phyloP scores from a whole-genome alignment of 2,888 invertebrate species.

The Melinaea menophilus region DNA sequence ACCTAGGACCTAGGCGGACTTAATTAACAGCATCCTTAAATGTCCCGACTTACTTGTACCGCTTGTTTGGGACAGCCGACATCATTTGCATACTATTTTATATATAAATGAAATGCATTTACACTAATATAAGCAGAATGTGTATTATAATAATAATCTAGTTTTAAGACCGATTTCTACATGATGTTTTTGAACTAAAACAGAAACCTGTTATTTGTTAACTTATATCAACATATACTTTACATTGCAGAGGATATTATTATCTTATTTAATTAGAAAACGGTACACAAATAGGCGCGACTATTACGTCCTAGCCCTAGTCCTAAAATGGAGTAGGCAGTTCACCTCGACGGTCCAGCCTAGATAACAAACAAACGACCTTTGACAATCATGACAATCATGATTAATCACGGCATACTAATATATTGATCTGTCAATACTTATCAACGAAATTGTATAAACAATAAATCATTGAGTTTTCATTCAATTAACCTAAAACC shows the following conservation, averaged over 20 bases:
- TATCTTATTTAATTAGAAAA: neutral
- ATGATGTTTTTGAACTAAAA: too few species aligned
- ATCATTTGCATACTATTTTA: conserved; percentile 23
- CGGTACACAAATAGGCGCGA: neutral
- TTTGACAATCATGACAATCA: conserved; percentile 51
- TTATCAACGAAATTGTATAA: conserved; percentile 29
- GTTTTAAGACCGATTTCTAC: too few species aligned
- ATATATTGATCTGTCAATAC: conserved; percentile 33
- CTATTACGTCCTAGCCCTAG: conserved; percentile 11
- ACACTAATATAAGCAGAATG: neutral
- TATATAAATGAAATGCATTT: conserved; percentile 2
- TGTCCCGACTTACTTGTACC: conserved; percentile 43
- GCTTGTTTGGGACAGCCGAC: conserved; percentile 36
- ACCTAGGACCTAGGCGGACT: conserved; percentile 63
- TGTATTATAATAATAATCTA: too few species aligned
- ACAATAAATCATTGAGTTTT: conserved; percentile 7
- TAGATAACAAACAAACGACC: conserved; percentile 50
- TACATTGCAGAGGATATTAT: neutral
- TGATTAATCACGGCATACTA: conserved; percentile 47
- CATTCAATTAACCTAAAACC: conserved; percentile 8
- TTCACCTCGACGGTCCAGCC: conserved; percentile 28
- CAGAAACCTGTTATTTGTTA: too few species aligned
- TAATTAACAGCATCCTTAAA: conserved; percentile 68
- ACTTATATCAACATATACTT: too few species aligned
- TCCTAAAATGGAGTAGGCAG: conserved; percentile 26